Evolutionary conservation across 2,888 invertebrate genomes (phyloP).

Genomic region (Harpagoxenus sublaevis): DNA sequence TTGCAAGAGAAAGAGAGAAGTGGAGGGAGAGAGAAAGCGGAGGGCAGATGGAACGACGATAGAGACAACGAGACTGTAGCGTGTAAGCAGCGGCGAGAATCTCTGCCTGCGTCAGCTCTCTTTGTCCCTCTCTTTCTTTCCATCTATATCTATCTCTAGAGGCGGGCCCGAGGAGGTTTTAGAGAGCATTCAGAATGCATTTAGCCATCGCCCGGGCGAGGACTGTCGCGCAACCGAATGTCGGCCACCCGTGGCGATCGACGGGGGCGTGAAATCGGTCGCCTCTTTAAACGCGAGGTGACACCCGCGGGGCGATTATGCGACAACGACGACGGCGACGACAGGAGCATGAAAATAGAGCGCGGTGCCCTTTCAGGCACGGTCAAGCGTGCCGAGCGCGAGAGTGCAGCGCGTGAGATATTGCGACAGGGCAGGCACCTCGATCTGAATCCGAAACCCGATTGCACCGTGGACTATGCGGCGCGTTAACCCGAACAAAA

Average conservation of each 20-base stretch:
- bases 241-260: conserved; percentile 81
- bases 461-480: background rate
- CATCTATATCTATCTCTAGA: conserved; percentile 2
- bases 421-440: conserved; percentile 28
- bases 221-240: conserved; percentile 58
- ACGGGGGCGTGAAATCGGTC: conserved; percentile 85
- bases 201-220: conserved; percentile 69
- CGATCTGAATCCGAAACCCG: conserved; percentile 32
- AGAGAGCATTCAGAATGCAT: conserved; percentile 70
- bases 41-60: conserved; percentile 38
- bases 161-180: conserved; percentile 45
- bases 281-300: conserved; percentile 78
- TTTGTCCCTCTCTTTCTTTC: background rate
- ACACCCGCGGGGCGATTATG: conserved; percentile 79
- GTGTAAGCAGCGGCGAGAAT: conserved; percentile 8
- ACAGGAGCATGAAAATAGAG: conserved; percentile 34
- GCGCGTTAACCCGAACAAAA: conserved; percentile 38
- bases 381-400: conserved; percentile 65
- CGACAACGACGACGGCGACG: conserved; percentile 45
- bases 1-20: conserved; percentile 62
- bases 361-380: conserved; percentile 67
- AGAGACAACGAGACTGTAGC: conserved; percentile 51
- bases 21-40: conserved; percentile 53
- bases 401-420: conserved; percentile 49
- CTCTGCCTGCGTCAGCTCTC: background rate